Evolutionary conservation across 2,888 invertebrate species (phyloP).

Genomic region (Hylaea fasciaria): DNA sequence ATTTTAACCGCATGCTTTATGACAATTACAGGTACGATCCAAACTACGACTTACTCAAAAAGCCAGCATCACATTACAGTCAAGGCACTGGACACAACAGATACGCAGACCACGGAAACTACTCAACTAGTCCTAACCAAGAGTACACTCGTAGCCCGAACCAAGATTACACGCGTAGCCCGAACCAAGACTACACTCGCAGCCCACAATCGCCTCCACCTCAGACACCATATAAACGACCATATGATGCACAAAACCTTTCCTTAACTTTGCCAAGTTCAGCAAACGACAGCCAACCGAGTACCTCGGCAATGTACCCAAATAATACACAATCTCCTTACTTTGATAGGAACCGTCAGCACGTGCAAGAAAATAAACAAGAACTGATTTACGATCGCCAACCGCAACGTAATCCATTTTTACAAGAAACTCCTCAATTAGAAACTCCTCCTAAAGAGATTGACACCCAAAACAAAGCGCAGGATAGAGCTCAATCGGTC

Average conservation of each 20-base stretch:
- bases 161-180: slow-evolving; percentile 46
- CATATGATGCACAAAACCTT: slow-evolving; percentile 78
- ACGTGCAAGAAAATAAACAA: slow-evolving; percentile 57
- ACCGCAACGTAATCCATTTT: slow-evolving; percentile 71
- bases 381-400: slow-evolving; percentile 71
- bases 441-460: slow-evolving; percentile 56
- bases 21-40: slow-evolving; percentile 77
- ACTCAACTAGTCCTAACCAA: slow-evolving; percentile 69
- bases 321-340: slow-evolving; percentile 81
- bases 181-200: slow-evolving; percentile 81
- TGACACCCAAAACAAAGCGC: slow-evolving; percentile 47
- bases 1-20: slow-evolving; percentile 21
- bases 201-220: slow-evolving; percentile 78
- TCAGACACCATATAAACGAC: slow-evolving; percentile 70
- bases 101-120: slow-evolving; percentile 73
- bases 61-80: slow-evolving; percentile 81
- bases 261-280: slow-evolving; percentile 65
- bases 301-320: slow-evolving; percentile 67
- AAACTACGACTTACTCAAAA: slow-evolving; percentile 82
- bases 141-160: slow-evolving; percentile 82
- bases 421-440: slow-evolving; percentile 64
- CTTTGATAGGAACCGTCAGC: slow-evolving; percentile 77
- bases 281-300: slow-evolving; percentile 69
- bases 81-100: slow-evolving; percentile 75
- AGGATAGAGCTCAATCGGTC: slow-evolving; percentile 47